Base-by-base conservation (phyloP, 1,140 invertebrate species). In the Rhynchophorus ferrugineus region DNA sequence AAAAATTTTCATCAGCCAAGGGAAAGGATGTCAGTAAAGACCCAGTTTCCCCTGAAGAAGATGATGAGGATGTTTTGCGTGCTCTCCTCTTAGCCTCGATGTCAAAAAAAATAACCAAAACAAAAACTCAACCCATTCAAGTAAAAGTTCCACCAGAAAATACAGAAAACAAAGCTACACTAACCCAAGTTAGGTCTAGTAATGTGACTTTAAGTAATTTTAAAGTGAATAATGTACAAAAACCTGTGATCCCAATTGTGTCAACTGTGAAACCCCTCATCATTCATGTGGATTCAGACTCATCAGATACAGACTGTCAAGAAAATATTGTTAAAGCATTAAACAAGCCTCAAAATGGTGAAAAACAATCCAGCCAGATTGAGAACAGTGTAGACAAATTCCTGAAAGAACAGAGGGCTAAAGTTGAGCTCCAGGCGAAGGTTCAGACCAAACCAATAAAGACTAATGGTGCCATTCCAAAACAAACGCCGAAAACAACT, bases 1-100 rank as follows among this genome's bases (percentile, higher is more conserved):
- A n/a, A n/a, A n/a, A n/a, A n/a, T n/a, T n/a, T n/a, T n/a, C n/a
- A n/a, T n/a, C n/a, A n/a, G n/a, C n/a, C n/a, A n/a, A n/a, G n/a
- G n/a, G n/a, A n/a, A 16, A 19, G 7, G 42, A 37, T 38, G 19
- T 21, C 22, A 44, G 44, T 7, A 43, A 14, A 8, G 42, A 44
- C 3, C 50, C 52, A 18, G 29, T 53, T 9, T 49, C 55, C 5
- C 51, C 58, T 13, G 67, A 69, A n/a, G 67, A 67, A 46, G n/a
- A n/a, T n/a, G 68, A 70, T 59, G 62, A 64, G 38, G 68, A 70
- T 56, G 60, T 70, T 17, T 51, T 70, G 38, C 51, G 68, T 20
- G 68, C 68, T 20, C 60, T 67, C 39, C 49, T 70, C 7, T 54
- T 70, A 37, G 67, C 66, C n/a, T 66, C 63, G 14, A 63, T 70